phyloP scores from a whole-genome alignment of 2,113 vertebrate species.

The Heterotis niloticus region DNA sequence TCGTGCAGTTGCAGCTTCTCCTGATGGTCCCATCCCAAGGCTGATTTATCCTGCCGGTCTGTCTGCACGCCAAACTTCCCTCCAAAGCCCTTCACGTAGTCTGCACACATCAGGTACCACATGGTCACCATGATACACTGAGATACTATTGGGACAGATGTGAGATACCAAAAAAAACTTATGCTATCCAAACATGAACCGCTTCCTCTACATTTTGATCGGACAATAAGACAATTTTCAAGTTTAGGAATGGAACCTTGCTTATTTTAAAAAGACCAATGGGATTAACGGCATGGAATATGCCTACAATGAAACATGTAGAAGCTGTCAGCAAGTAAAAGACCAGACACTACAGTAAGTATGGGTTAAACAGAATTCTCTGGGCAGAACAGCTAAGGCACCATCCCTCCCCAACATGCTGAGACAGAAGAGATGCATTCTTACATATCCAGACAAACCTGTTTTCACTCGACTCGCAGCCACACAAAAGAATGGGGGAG shows the following conservation, averaged over 20 bases:
- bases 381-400: neutral
- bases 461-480: neutral
- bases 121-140: too few relatives aligned
- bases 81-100: slow-evolving; percentile 92
- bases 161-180: too few relatives aligned
- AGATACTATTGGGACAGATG: too few relatives aligned
- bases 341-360: neutral
- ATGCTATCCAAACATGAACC: too few relatives aligned
- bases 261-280: too few relatives aligned
- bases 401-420: neutral
- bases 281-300: too few relatives aligned
- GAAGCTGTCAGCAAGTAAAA: too few relatives aligned
- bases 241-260: too few relatives aligned
- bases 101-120: slow-evolving; percentile 53
- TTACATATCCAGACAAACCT: slow-evolving; percentile 17
- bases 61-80: slow-evolving; percentile 96
- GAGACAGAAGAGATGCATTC: slow-evolving; percentile 1
- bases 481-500: neutral
- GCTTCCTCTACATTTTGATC: too few relatives aligned
- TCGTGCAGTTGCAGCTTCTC: slow-evolving; percentile 92
- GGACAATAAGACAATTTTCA: too few relatives aligned
- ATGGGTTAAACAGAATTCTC: neutral
- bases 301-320: too few relatives aligned
- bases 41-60: slow-evolving; percentile 93
- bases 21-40: slow-evolving; percentile 96